Base-by-base conservation (phyloP, 2,113 vertebrate genomes). In the Rhodinocichla rosea region DNA sequence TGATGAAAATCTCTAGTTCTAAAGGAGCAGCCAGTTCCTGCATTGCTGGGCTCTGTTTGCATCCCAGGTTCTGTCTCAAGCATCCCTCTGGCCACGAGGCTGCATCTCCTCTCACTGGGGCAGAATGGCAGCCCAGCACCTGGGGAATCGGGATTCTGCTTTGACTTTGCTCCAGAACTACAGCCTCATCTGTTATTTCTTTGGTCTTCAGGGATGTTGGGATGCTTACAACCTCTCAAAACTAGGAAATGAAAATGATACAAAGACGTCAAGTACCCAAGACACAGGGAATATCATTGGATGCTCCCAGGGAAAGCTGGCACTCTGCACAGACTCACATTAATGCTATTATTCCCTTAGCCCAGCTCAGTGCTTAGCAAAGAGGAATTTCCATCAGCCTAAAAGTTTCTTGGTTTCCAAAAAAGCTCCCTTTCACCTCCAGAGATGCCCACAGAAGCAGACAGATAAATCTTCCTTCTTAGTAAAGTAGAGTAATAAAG, bases 81-180 rank as follows among this genome's bases (percentile, higher is more conserved):
- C 42, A 27, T 24, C 45, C n/a, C 39, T 65, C 45, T 55, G 53
- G 30, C 3, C 28, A 53, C 7, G 28, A 30, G 52, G 52, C 53
- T 55, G 40, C n/a, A 27, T 47, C 68, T 57, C 44, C 10, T 6
- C 12, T 11, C 33, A 2, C 2, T 0, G 1, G 30, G 37, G 18
- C 3, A 33, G 32, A 16, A 27, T 2, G 53, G 23, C 35, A 40
- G 19, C 30, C 35, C 77, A 22, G 20, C 49, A 4, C 4, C 3
- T 39, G 24, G 37, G 32, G 33, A 53, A 22, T 19, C 7, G 47
- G 11, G 33, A 12, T 45, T 39, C 69, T 76, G 22, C 5, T 71
- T 71, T 49, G 33, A 16, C 75, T 89, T 52, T 84, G 11, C 70
- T 82, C 35, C 75, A 82, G n/a, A 87, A 10, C 20, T 21, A 49